Percentiles rank a stretch among this genome's conserved stretches.
Conservation (phyloP, 1,140 invertebrate species). For the Bacillus rossius region DNA sequence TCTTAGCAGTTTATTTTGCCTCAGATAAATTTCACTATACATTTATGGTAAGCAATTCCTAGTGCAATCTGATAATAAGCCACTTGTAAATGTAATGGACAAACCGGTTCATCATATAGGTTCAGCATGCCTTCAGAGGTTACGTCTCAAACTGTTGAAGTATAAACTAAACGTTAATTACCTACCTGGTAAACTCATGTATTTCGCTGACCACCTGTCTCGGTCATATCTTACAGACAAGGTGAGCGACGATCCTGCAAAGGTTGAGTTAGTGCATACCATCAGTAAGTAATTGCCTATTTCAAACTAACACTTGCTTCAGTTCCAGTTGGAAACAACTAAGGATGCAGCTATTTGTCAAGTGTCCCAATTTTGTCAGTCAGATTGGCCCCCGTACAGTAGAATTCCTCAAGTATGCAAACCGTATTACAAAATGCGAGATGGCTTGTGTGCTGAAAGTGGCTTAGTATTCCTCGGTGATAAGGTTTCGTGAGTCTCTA, state of each 20-base stretch:
- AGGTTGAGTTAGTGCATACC: neutral
- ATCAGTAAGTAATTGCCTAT: neutral
- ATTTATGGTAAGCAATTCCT: constrained; percentile 31
- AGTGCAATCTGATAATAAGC: constrained; percentile 38
- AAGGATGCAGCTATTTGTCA: neutral
- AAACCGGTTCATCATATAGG: constrained; percentile 35
- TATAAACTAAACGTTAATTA: constrained; percentile 33
- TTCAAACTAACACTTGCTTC: neutral
- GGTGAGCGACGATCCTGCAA: neutral
- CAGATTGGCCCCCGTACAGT: neutral
- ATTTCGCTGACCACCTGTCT: constrained; percentile 41
- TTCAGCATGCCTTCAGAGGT: constrained; percentile 37
- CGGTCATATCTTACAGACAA: constrained; percentile 25
- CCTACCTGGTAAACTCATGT: constrained; percentile 40
- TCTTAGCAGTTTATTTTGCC: constrained; percentile 29
- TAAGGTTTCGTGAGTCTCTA: neutral
- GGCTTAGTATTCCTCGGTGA: neutral
- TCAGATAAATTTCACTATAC: constrained; percentile 32
- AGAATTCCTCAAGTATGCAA: neutral
- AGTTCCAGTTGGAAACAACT: neutral
- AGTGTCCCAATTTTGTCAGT: neutral
- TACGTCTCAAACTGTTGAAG: constrained; percentile 34
- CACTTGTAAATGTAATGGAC: constrained; percentile 32
- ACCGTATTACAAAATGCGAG: constrained; percentile 1
- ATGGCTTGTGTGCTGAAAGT: neutral